A percentile compares a stretch with the other conserved stretches of the same genome.
These are phyloP conservation scores for Bubalus kerabau DNA, from an alignment of 2,113 vertebrate genomes.

Conservation along the genomic window DNA sequence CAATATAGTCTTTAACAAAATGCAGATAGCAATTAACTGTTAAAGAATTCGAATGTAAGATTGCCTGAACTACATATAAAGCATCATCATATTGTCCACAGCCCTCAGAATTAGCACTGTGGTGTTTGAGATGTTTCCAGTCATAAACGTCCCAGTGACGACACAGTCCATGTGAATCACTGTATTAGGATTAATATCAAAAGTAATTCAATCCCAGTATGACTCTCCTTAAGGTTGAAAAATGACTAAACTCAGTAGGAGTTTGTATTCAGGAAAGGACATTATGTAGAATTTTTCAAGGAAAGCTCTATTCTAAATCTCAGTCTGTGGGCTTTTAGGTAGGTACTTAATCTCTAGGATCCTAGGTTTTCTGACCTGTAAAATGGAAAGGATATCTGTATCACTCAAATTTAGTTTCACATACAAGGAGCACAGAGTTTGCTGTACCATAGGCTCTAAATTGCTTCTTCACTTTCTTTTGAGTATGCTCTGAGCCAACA, in stretches of 20 bases:
- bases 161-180: not conserved
- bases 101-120: not conserved
- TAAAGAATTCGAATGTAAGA: not conserved
- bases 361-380: not conserved
- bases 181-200: not conserved
- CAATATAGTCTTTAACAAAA: conserved; percentile 24
- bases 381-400: not conserved
- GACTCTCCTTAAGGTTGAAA: not conserved
- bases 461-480: not conserved
- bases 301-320: not conserved
- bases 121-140: not conserved
- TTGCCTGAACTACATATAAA: not conserved
- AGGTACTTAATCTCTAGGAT: not conserved
- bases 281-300: not conserved
- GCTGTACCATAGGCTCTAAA: not conserved
- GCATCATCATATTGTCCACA: not conserved
- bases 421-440: not conserved
- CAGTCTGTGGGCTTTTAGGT: not conserved
- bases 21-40: not conserved
- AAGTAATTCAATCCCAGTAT: not conserved
- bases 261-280: not conserved
- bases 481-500: not conserved
- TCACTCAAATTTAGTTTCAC: not conserved
- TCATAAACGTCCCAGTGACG: not conserved
- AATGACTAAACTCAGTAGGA: not conserved